Percentiles rank a stretch among this genome's conserved stretches.
phyloP scores from a whole-genome alignment of 37 sponge, comb jelly and placozoan species.

The Chondrilla cf. caribensis region DNA sequence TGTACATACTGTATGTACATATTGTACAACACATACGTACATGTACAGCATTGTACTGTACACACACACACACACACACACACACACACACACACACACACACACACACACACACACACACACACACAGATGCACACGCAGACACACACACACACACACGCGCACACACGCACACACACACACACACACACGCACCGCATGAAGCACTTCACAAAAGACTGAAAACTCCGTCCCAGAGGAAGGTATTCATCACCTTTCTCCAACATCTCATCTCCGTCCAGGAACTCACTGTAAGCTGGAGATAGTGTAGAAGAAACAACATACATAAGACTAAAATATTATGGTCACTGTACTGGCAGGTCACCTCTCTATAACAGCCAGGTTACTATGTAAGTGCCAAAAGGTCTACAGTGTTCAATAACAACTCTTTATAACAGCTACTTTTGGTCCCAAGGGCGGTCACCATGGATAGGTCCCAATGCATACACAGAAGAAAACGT shows the following conservation, averaged over 20 bases:
- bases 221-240: slow-evolving; percentile 4
- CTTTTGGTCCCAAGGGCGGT: too few relatives aligned
- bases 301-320: background rate
- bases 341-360: too few relatives aligned
- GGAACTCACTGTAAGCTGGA: slow-evolving; percentile 6
- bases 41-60: too few relatives aligned
- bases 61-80: background rate
- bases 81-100: background rate
- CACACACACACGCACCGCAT: background rate
- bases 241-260: slow-evolving; percentile 12
- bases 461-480: too few relatives aligned
- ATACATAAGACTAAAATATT: too few relatives aligned
- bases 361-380: too few relatives aligned
- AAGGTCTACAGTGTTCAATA: too few relatives aligned
- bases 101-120: background rate
- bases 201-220: background rate
- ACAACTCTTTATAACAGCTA: too few relatives aligned
- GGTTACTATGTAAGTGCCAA: too few relatives aligned
- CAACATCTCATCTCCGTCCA: background rate
- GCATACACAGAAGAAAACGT: too few relatives aligned
- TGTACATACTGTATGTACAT: background rate
- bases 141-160: slow-evolving; percentile 3
- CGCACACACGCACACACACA: background rate
- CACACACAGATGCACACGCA: background rate
- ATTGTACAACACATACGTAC: background rate